These are phyloP conservation scores for Calameuta pallipes DNA, from an alignment of 2,888 invertebrate genomes.

Conservation along the genomic window DNA sequence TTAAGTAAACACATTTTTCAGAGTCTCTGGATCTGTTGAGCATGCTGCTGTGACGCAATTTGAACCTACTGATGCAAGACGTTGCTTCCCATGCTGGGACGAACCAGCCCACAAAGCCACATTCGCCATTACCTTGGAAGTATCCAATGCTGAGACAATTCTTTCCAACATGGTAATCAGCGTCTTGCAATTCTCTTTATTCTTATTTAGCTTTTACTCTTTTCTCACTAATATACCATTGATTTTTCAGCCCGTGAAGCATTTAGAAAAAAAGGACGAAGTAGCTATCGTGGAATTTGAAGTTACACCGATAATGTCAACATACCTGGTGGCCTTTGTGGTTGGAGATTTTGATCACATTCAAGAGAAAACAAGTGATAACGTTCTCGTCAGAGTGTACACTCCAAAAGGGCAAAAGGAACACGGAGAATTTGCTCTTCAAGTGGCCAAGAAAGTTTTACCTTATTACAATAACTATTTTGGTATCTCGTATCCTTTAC, in stretches of 20 bases:
- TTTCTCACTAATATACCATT: neutral
- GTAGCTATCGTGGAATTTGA: constrained; percentile 76
- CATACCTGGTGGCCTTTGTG: constrained; percentile 93
- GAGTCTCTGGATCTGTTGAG: constrained; percentile 79
- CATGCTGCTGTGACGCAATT: constrained; percentile 94
- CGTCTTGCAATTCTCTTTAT: constrained; percentile 28
- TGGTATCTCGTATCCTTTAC: constrained; percentile 92
- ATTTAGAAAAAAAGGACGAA: constrained; percentile 65
- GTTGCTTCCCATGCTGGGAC: constrained; percentile 98
- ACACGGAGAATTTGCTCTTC: constrained; percentile 91
- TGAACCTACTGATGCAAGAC: constrained; percentile 88
- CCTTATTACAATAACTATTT: constrained; percentile 97
- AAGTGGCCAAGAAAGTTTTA: constrained; percentile 90
- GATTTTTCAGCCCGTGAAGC: constrained; percentile 67
- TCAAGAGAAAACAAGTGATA: constrained; percentile 85
- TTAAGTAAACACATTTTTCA: constrained; percentile 54
- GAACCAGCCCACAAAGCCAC: constrained; percentile 96
- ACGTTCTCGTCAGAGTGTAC: constrained; percentile 84
- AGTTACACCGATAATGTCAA: constrained; percentile 93
- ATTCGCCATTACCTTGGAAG: constrained; percentile 88
- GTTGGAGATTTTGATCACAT: constrained; percentile 96
- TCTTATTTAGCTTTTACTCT: neutral
- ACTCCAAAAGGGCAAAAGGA: constrained; percentile 92
- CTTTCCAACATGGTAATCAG: constrained; percentile 89
- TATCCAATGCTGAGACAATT: constrained; percentile 84